A percentile compares a stretch with the other conserved stretches of the same genome.
Evolutionary conservation across 2,113 vertebrate genomes (phyloP).

Genomic region (Nannospalax galili): DNA sequence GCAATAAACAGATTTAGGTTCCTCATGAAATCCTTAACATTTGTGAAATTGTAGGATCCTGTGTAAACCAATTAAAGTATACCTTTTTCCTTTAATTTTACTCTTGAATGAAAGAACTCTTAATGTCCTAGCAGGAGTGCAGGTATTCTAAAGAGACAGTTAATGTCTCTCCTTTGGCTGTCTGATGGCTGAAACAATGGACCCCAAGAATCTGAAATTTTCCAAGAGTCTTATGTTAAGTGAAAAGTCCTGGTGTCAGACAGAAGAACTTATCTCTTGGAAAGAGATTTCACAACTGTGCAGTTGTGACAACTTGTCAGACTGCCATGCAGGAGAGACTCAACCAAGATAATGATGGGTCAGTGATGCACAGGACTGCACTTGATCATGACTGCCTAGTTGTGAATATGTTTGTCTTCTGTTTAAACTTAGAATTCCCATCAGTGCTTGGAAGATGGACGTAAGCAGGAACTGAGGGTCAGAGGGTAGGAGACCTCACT

Average conservation of each 20-base stretch:
- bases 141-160: not conserved
- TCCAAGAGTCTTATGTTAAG: not conserved
- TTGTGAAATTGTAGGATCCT: conserved; percentile 8
- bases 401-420: not conserved
- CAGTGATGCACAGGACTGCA: too few relatives aligned
- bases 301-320: not conserved
- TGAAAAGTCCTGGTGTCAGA: not conserved
- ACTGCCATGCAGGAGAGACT: not conserved
- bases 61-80: not conserved
- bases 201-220: not conserved
- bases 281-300: not conserved
- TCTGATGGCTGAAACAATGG: not conserved
- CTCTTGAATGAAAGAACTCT: not conserved
- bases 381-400: not conserved
- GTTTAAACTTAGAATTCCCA: not conserved
- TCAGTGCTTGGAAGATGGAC: not conserved
- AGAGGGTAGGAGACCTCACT: too few relatives aligned
- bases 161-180: not conserved
- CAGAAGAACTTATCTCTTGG: not conserved
- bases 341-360: too few relatives aligned
- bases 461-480: not conserved
- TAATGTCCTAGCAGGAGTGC: not conserved
- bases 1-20: not conserved
- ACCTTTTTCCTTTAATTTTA: not conserved
- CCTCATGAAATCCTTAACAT: not conserved